These are phyloP conservation scores for Goniozus legneri DNA, from an alignment of 1,140 invertebrate species.

Conservation along the genomic window DNA sequence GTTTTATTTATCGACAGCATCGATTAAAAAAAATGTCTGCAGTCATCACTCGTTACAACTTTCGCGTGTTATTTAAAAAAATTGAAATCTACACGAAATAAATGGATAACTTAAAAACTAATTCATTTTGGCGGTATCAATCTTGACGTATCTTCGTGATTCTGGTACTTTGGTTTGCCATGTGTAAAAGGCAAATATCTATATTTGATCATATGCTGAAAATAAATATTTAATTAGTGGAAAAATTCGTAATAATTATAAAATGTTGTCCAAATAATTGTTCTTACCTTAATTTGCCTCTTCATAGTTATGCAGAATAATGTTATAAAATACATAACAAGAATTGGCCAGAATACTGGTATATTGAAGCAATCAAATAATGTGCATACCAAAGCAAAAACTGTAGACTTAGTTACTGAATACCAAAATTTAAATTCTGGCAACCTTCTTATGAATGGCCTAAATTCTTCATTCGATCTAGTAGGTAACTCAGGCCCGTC, in stretches of 20 bases:
- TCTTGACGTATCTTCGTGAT: constrained; percentile 59
- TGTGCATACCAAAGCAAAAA: constrained; percentile 88
- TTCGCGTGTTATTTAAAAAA: constrained; percentile 21
- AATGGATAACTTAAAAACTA: constrained; percentile 35
- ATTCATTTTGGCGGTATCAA: constrained; percentile 50
- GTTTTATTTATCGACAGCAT: constrained; percentile 18
- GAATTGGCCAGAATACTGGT: constrained; percentile 99
- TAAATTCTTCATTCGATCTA: constrained; percentile 93
- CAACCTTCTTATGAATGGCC: constrained; percentile 95
- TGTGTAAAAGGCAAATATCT: constrained; percentile 97
- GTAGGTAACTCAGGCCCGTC: constrained; percentile 92
- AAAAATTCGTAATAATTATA: constrained; percentile 1
- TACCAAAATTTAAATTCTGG: constrained; percentile 99
- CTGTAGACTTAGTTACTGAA: constrained; percentile 92
- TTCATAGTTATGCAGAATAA: constrained; percentile 99
- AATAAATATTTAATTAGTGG: constrained; percentile 47
- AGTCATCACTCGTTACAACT: constrained; percentile 9
- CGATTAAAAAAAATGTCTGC: constrained; percentile 23
- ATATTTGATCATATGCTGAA: constrained; percentile 99
- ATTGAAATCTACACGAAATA: constrained; percentile 43
- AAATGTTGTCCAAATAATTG: background rate
- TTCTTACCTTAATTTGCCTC: constrained; percentile 93
- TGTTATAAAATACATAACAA: constrained; percentile 99
- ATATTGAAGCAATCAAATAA: constrained; percentile 98
- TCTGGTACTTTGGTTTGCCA: constrained; percentile 92